Base-by-base conservation (phyloP, 1,140 invertebrate genomes). In the roundworm (Caenorhabditis elegans) region DNA sequence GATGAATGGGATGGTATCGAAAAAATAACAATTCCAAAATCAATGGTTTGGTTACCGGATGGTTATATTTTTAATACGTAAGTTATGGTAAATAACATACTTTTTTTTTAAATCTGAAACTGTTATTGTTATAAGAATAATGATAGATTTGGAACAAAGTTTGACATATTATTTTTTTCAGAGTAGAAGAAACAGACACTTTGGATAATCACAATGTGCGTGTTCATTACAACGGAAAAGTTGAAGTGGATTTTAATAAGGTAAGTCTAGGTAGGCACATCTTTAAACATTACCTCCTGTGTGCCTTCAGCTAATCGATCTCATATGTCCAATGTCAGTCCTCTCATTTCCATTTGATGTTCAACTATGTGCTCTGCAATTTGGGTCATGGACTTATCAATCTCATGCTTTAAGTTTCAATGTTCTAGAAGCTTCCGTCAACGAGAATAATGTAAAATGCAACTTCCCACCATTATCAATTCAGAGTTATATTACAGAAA, bases 211-310 rank as follows among this genome's bases (percentile, higher is more conserved):
- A 78, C n/a, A 83, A 83, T 47, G 82, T 77, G 0, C 28, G 82
- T 17, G 76, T 83, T 10, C 15, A 53, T 26, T 78, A 65, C n/a
- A 55, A 83, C 75, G 82, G 82, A 24, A 15, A 17, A 36, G 77
- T 83, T 8, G 82, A 83, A 46, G 82, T 83, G n/a, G 82, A 83
- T 31, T 83, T 83, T 31, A 83, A 83, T 55, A 83, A 83, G 34
- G 76, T 83, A 17, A 48, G 28, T 10, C 70, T n/a, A 24, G 17
- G 70, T 24, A n/a, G 17, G 31, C 8, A 24, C 15, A 15, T 15
- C 15, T 48, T 48, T 15, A 15, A 19, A 15, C 19, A 75, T 13
- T 24, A 5, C 11, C 60, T 55, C 24, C n/a, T 75, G 11, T 75
- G 26, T 43, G 8, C 34, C 19, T 82, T 36, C 75, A 82, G 80